phyloP scores from a whole-genome alignment of 92 coral and sea anemone species.

The Ricordea florida region DNA sequence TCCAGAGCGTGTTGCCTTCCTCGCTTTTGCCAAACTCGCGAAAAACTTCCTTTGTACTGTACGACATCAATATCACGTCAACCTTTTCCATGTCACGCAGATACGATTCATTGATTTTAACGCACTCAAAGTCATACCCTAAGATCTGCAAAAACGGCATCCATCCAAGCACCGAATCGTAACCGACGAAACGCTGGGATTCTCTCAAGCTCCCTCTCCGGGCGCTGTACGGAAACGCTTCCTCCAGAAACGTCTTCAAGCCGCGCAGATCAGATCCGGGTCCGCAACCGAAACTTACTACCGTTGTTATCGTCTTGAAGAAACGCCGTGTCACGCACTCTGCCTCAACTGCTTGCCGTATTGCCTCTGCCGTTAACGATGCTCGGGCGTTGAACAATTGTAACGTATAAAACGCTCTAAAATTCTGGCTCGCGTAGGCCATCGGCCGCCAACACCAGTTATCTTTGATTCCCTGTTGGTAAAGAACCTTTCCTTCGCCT shows the following conservation, averaged over 20 bases:
- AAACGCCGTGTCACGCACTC: slow-evolving; percentile 5
- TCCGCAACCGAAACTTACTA: slow-evolving; percentile 62
- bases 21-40: background rate
- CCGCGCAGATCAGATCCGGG: slow-evolving; percentile 73
- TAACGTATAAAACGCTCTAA: slow-evolving; percentile 66
- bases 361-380: slow-evolving; percentile 36
- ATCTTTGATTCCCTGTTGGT: slow-evolving; percentile 53
- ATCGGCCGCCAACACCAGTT: slow-evolving; percentile 63
- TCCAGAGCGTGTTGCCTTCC: slow-evolving; percentile 36
- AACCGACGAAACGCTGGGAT: slow-evolving; percentile 52
- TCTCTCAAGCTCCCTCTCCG: slow-evolving; percentile 3
- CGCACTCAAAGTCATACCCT: slow-evolving; percentile 58
- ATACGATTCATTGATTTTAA: slow-evolving; percentile 4
- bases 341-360: slow-evolving; percentile 6
- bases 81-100: slow-evolving; percentile 32
- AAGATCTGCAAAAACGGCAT: slow-evolving; percentile 57
- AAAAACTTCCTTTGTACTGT: slow-evolving; percentile 1
- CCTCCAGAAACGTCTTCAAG: slow-evolving; percentile 53
- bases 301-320: slow-evolving; percentile 31
- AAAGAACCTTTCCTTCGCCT: slow-evolving; percentile 63
- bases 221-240: slow-evolving; percentile 59
- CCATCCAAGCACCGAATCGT: slow-evolving; percentile 68
- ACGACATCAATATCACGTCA: slow-evolving; percentile 64
- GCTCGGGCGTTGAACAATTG: slow-evolving; percentile 49
- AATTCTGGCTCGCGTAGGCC: slow-evolving; percentile 71